A percentile compares a stretch with the other conserved stretches of the same genome.
Conservation (phyloP, 2,113 vertebrate genomes). For the Ptilonorhynchus violaceus region DNA sequence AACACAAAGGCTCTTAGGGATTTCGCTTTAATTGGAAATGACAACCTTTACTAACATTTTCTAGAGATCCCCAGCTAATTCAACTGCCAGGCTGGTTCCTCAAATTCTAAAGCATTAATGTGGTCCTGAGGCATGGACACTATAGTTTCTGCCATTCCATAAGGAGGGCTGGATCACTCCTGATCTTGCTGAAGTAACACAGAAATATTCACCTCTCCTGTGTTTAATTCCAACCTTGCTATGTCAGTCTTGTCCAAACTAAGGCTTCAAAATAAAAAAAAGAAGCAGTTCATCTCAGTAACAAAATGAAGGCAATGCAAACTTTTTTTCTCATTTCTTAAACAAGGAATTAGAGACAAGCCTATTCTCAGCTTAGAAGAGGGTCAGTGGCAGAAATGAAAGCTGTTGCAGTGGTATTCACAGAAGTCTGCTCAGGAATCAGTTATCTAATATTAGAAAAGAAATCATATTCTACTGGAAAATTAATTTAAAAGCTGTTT, state of each 20-base stretch:
- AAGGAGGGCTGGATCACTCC: background rate
- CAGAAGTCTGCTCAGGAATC: background rate
- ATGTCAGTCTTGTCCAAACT: background rate
- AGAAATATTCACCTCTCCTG: background rate
- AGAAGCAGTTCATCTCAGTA: background rate
- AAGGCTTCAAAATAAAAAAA: background rate
- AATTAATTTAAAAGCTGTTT: background rate
- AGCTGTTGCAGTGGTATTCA: background rate
- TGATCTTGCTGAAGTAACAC: background rate
- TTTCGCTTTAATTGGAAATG: background rate
- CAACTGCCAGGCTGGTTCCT: background rate
- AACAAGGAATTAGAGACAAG: background rate
- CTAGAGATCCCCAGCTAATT: background rate
- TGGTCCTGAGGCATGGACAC: background rate
- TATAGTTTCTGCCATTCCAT: background rate
- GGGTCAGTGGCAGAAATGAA: background rate
- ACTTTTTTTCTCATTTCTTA: background rate
- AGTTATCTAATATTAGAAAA: background rate
- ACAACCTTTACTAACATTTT: background rate
- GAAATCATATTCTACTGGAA: background rate
- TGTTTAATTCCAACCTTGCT: too few species aligned
- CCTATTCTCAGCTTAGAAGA: background rate
- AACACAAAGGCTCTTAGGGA: background rate
- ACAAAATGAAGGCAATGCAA: background rate
- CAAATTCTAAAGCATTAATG: background rate